Base-by-base conservation (phyloP, 2,888 invertebrate species). In the Drosophila mulleri region DNA sequence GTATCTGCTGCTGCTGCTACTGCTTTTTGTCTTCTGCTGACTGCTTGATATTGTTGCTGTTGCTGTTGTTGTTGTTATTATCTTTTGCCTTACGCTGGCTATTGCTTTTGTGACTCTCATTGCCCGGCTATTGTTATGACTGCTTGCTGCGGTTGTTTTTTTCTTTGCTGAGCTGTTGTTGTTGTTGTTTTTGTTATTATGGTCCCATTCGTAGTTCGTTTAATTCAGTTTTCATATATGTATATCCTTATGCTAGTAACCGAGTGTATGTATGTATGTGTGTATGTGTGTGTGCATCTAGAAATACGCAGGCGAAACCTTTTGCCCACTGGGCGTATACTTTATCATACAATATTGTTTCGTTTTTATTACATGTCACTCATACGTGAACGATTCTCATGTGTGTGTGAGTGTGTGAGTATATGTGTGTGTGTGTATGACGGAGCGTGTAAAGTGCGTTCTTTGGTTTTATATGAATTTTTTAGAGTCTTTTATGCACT, bases 341-440 rank as follows among this genome's bases (percentile, higher is more conserved):
- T 89, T 89, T 89, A 86, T 86, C 88, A 88, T 88, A 79, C 85
- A 88, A 83, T 88, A 85, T 85, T 88, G 89, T 86, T 86, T 84
- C 86, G 88, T 84, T 84, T 84, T 84, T 84, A 84, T 84, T 88
- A 84, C 86, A 84, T 88, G 84, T 84, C 84, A 84, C 88, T 88
- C 84, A 88, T 78, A 86, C 78, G 86, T 78, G 81, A 76, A 72
- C 72, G 72, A 56, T 64, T 45, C 35, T 56, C 53, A 57, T 54
- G 48, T 60, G 60, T 54, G 23, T 20, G 50, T 48, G 11, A 60
- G 23, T 23, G 23, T 23, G 23, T 23, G 23, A 2, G 47, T 45
- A 32, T 45, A 50, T 58, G 12, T 63, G 47, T 44, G n/a, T 35
- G 26, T 35, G 23, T 42, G 18, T 47, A 23, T 67, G 68, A 47